Evolutionary conservation across 2,888 invertebrate genomes (phyloP), one percentile per base, ranked within the genome.

Genomic region (Oligia latruncula): DNA sequence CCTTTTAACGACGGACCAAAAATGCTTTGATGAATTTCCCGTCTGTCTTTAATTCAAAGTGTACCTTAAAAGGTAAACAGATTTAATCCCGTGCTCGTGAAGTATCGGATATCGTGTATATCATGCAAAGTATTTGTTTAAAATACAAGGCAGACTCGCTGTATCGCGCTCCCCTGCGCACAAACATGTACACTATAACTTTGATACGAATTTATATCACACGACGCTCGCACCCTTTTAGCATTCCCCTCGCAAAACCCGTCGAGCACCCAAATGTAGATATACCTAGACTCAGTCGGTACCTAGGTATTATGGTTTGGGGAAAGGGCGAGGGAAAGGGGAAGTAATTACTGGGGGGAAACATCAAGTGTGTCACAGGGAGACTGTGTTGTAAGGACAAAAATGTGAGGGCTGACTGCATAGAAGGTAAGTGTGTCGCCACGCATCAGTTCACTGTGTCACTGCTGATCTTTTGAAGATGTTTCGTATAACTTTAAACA

Each of bases 371-470:
- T 96, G 96, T 96, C 96, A 96, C 93, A 94, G 95, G 95, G 95
- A 93, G 95, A 95, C 94, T 95, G 95, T 95, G 94, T 94, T 95
- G 95, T 94, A 95, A 95, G 96, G 95, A 95, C 95, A 96, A 96
- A 97, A 96, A 95, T 95, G 94, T 92, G 92, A 94, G 95, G 95
- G 95, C 92, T 92, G 92, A 92, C 92, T 92, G 93, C 94, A 94
- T 92, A 93, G 92, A 94, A 94, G 95, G 95, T 96, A 95, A 96
- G 95, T 96, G 96, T 96, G 96, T 93, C 96, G 95, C 87, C 89
- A 93, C 91, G 95, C 95, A 92, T 95, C 95, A 94, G 96, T 96
- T 96, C 96, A 97, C 96, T 96, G 95, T 97, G 96, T 96, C 96
- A 97, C 93, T 94, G 94, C 92, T 95, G 95, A 95, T 96, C 94